phyloP scores from a whole-genome alignment of 2,113 vertebrate genomes.

The Oenanthe oenanthe region DNA sequence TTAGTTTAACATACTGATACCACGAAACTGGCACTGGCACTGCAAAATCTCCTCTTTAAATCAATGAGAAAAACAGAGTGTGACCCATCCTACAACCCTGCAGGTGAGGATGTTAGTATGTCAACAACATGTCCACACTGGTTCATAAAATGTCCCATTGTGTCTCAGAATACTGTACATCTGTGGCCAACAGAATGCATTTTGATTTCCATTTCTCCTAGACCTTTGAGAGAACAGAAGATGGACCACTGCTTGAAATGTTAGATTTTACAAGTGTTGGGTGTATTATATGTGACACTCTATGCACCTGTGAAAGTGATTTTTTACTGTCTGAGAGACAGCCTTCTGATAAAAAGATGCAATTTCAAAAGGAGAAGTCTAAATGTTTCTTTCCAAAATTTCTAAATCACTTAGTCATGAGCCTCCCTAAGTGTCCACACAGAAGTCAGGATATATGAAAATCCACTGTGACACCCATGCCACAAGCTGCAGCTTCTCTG shows the following conservation, averaged over 20 bases:
- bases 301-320: not conserved
- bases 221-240: not conserved
- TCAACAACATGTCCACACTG: not conserved
- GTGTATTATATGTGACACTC: not conserved
- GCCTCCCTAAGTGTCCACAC: not conserved
- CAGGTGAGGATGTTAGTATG: not conserved
- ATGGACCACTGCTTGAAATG: not conserved
- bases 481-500: not conserved
- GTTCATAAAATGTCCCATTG: not conserved
- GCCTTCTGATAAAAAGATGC: not conserved
- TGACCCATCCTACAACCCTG: not conserved
- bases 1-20: not conserved
- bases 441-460: not conserved
- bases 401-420: not conserved
- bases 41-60: not conserved
- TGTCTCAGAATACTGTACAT: not conserved
- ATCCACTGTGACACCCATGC: not conserved
- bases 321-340: not conserved
- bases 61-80: not conserved
- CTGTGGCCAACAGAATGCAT: not conserved
- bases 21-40: not conserved
- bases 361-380: not conserved
- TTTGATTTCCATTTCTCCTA: not conserved
- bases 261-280: not conserved
- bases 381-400: not conserved